phyloP scores from a whole-genome alignment of 2,888 invertebrate genomes.

The Dexiosoma caninum region DNA sequence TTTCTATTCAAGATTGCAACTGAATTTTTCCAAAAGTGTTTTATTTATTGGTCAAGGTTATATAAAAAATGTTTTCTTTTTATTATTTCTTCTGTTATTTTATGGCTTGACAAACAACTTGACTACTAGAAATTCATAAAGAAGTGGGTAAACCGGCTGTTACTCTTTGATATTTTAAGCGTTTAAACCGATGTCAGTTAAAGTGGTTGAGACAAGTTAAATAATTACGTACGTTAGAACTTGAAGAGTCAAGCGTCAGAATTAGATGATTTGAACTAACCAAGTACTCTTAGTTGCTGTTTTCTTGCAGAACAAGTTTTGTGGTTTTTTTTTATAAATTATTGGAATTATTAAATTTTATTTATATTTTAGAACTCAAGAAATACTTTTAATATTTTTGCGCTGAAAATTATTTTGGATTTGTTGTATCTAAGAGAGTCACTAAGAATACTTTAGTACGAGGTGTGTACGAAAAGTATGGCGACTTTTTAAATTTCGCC shows the following conservation, averaged over 20 bases:
- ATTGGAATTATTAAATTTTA: not conserved
- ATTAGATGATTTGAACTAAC: conserved; percentile 23
- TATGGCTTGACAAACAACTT: conserved; percentile 24
- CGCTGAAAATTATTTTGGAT: too few species aligned
- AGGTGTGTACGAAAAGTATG: too few species aligned
- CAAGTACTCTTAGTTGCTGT: conserved; percentile 6
- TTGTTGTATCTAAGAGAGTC: too few species aligned
- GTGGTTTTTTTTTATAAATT: not conserved
- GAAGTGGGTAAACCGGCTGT: conserved; percentile 46
- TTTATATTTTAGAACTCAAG: too few species aligned
- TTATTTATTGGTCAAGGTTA: conserved; percentile 53
- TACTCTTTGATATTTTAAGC: conserved; percentile 7
- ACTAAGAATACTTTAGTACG: too few species aligned
- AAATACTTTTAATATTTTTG: too few species aligned
- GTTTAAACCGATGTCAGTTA: conserved; percentile 5
- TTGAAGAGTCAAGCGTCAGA: conserved; percentile 47
- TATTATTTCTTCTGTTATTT: conserved; percentile 17
- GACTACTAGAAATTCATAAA: conserved; percentile 9
- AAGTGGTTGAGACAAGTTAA: not conserved
- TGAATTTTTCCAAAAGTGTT: not conserved
- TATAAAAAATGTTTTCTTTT: not conserved
- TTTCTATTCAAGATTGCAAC: not conserved
- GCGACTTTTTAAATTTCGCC: too few species aligned
- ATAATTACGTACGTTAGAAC: not conserved
- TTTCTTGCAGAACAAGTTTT: conserved; percentile 11